phyloP scores from a whole-genome alignment of 1,140 invertebrate genomes.

The Pantala flavescens region DNA sequence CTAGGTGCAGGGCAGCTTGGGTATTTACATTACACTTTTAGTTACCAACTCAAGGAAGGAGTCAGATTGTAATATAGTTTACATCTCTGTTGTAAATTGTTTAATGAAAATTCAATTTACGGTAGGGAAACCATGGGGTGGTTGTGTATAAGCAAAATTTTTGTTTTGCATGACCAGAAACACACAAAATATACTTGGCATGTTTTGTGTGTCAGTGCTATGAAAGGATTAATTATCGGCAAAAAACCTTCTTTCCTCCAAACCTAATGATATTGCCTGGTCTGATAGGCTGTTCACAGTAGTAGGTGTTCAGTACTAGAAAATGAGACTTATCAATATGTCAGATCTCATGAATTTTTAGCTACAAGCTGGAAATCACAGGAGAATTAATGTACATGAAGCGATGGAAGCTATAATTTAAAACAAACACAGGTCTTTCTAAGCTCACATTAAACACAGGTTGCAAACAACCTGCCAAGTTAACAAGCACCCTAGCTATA shows the following conservation, averaged over 20 bases:
- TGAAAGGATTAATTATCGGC: background rate
- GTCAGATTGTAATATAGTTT: conserved; percentile 3
- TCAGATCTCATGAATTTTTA: background rate
- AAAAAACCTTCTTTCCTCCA: background rate
- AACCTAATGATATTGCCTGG: background rate
- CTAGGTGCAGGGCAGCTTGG: conserved; percentile 5
- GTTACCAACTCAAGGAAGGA: background rate
- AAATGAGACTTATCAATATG: background rate
- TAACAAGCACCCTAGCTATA: background rate
- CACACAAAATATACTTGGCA: background rate
- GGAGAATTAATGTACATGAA: background rate
- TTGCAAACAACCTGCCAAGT: background rate
- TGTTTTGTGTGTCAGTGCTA: background rate
- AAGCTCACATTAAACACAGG: background rate
- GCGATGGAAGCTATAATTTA: background rate
- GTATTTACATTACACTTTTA: conserved; percentile 10
- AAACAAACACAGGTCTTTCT: conserved; percentile 6
- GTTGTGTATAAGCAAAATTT: background rate
- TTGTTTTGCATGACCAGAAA: background rate
- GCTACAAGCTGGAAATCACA: background rate
- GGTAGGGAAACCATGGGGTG: background rate
- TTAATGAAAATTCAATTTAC: background rate
- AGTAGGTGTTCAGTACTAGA: background rate
- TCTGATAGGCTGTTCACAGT: background rate
- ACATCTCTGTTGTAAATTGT: background rate